Base-by-base conservation (phyloP, 1,140 invertebrate species). In the Drosophila nigrodunni region DNA sequence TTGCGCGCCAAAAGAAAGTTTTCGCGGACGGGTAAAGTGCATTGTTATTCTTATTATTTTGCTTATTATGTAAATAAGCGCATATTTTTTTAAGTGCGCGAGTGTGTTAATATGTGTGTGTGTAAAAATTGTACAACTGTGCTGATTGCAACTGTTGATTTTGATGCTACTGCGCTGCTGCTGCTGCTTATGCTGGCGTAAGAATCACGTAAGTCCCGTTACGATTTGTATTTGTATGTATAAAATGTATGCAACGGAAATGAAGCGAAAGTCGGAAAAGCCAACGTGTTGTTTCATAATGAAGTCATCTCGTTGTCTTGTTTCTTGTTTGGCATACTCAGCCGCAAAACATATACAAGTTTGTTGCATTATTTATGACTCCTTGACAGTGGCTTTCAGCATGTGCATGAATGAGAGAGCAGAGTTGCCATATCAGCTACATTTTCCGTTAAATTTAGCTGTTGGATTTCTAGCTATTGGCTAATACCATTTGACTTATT, bases 281-380 rank as follows among this genome's bases (percentile, higher is more conserved):
- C 70, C 79, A 77, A 88, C 79, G 77, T 80, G 80, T 80, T 88
- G 77, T 52, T 65, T 10, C 52, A 43, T 78, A 80, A 89, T 82
- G 76, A 88, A 80, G 74, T 78, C 77, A 55, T 41, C 47, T 65
- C n/a, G 61, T 60, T 72, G 52, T 35, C 18, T 18, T 39, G 46
- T 30, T 61, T 52, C 58, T 69, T 83, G 68, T 68, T 61, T 66
- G 39, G 61, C 50, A 37, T 64, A 9, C 57, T 76, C 43, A 13
- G 78, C 64, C 73, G 46, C 73, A 76, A 80, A 82, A 79, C 82
- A 82, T 82, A 76, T 59, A 46, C 74, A 80, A 80, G 69, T 66
- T 80, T 75, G 77, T 82, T 80, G 74, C 80, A 76, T 73, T 78
- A 73, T 64, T 87, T 74, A 80, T 69, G 46, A 25, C 41, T 55